Evolutionary conservation across 2,113 vertebrate genomes (phyloP).

Genomic region (Bufo gargarizans): DNA sequence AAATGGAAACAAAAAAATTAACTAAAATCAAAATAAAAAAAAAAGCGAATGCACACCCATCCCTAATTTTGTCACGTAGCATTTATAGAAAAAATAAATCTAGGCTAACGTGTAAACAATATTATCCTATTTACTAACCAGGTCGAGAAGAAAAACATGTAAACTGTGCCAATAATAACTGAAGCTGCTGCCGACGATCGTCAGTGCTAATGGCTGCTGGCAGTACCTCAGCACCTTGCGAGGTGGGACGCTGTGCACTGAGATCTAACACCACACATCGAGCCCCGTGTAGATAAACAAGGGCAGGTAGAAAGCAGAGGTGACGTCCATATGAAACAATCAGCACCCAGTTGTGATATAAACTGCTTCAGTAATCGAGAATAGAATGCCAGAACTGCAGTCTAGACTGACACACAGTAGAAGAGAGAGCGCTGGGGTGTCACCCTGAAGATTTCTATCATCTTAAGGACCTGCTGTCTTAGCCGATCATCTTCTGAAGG

Average conservation of each 20-base stretch:
- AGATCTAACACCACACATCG: background rate
- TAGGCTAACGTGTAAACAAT: background rate
- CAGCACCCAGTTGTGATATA: background rate
- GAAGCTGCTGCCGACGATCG: background rate
- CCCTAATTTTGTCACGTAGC: too few species aligned
- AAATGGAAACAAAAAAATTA: background rate
- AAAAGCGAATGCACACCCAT: too few species aligned
- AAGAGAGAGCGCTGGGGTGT: background rate
- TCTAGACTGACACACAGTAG: background rate
- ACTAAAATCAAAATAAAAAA: too few species aligned
- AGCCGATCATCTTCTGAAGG: background rate
- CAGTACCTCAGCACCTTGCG: background rate
- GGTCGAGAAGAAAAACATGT: background rate
- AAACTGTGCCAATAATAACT: conserved; percentile 3
- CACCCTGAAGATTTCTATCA: background rate
- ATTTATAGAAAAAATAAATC: background rate
- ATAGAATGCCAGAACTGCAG: background rate
- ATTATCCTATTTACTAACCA: background rate
- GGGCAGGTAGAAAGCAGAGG: background rate
- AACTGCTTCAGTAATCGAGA: background rate
- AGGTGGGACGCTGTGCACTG: background rate
- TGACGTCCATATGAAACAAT: background rate
- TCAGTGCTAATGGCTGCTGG: background rate
- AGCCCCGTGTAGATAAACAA: background rate
- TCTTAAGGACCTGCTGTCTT: background rate